Conservation (phyloP, 1,140 invertebrate genomes). For the Arctopsyche grandis region DNA sequence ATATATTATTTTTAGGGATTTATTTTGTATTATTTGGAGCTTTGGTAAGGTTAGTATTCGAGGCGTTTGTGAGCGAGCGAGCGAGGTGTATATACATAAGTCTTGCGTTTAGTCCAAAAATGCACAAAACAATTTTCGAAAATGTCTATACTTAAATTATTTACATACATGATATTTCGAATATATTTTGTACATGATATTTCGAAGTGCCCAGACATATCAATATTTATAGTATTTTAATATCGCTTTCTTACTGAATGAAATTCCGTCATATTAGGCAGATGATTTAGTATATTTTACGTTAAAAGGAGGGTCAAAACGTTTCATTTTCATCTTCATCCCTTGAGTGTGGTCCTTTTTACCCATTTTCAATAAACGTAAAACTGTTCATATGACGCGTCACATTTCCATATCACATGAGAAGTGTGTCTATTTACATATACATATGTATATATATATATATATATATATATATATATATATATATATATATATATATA, state of each 20-base stretch:
- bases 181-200: too few species aligned
- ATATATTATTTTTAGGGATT: too few species aligned
- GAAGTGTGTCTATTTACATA: not conserved
- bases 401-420: slow-evolving; percentile 25
- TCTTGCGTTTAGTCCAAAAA: too few species aligned
- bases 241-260: not conserved
- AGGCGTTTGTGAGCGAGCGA: too few species aligned
- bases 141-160: too few species aligned
- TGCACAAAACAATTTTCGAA: too few species aligned
- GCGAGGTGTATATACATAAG: too few species aligned
- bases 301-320: not conserved
- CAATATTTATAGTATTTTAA: too few species aligned
- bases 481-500: not conserved
- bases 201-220: too few species aligned
- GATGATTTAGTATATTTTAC: not conserved
- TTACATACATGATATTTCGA: too few species aligned
- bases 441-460: not conserved
- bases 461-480: not conserved
- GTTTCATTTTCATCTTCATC: not conserved
- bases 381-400: slow-evolving; percentile 22
- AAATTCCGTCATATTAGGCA: not conserved
- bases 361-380: slow-evolving; percentile 19
- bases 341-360: not conserved
- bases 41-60: too few species aligned
- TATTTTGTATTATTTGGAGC: too few species aligned